These are phyloP conservation scores for Hololepta plana DNA, from an alignment of 2,888 invertebrate genomes.

Conservation along the genomic window DNA sequence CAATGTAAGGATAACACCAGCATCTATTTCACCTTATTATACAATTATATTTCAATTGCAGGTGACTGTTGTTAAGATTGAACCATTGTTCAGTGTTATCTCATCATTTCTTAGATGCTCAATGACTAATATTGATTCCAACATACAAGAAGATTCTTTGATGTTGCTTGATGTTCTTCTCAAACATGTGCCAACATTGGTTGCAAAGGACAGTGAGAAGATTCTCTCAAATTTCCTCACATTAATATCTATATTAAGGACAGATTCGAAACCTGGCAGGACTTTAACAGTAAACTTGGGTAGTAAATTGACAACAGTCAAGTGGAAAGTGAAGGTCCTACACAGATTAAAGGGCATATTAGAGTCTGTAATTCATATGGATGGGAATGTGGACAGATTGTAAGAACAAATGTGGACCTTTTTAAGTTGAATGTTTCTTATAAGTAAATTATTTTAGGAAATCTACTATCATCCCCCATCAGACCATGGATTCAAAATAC, in stretches of 20 bases:
- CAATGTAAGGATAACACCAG: conserved; percentile 19
- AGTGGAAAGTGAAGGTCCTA: conserved; percentile 64
- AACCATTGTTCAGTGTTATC: conserved; percentile 58
- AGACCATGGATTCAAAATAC: too few species aligned
- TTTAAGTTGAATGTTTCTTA: conserved; percentile 8
- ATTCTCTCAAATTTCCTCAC: conserved; percentile 66
- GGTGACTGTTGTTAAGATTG: conserved; percentile 1
- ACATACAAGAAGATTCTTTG: conserved; percentile 70
- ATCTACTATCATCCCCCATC: too few species aligned
- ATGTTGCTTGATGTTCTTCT: conserved; percentile 61
- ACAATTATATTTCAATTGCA: conserved; percentile 1
- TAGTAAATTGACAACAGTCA: conserved; percentile 53
- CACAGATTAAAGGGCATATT: conserved; percentile 47
- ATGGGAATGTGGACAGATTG: neutral
- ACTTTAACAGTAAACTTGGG: conserved; percentile 50
- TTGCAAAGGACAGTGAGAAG: conserved; percentile 47
- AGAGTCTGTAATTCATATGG: conserved; percentile 20
- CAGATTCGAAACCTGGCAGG: conserved; percentile 45
- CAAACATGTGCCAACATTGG: conserved; percentile 41
- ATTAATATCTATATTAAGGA: conserved; percentile 59
- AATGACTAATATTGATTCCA: conserved; percentile 72
- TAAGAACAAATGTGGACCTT: conserved; percentile 1
- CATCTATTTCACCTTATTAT: neutral
- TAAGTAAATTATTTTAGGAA: too few species aligned
- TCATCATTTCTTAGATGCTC: conserved; percentile 70